These are phyloP conservation scores for Tinea semifulvella DNA, from an alignment of 2,888 invertebrate species.

Conservation along the genomic window DNA sequence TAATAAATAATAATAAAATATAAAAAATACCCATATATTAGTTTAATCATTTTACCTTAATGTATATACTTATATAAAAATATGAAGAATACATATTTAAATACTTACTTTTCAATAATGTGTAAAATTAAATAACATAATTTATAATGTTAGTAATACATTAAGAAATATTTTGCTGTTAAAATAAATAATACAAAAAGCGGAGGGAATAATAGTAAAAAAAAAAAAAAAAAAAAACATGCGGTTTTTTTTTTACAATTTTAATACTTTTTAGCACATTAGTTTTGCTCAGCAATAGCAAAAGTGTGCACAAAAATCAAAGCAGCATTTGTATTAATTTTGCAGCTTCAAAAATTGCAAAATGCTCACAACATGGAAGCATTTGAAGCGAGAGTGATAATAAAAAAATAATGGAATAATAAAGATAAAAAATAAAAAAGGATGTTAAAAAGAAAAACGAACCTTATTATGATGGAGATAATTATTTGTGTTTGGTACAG, in stretches of 20 bases:
- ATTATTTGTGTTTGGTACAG: constrained; percentile 87
- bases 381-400: constrained; percentile 15
- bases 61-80: no score
- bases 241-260: not conserved
- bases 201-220: not conserved
- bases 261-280: no score
- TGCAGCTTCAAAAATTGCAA: constrained; percentile 2
- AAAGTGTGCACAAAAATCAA: constrained; percentile 31
- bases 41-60: no score
- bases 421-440: constrained; percentile 42
- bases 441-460: constrained; percentile 58
- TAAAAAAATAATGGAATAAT: constrained; percentile 22
- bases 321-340: constrained; percentile 4
- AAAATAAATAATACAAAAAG: not conserved
- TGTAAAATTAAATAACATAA: no score
- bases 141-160: not conserved
- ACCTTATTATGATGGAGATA: constrained; percentile 85
- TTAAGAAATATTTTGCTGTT: not conserved
- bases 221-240: not conserved
- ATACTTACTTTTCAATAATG: no score
- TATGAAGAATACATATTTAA: not conserved
- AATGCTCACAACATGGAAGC: constrained; percentile 6
- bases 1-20: no score
- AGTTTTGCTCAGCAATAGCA: constrained; percentile 9
- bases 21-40: no score